Conservation (phyloP, 2,797 vertebrate species). For the Parauchenoglanis punctatus region DNA sequence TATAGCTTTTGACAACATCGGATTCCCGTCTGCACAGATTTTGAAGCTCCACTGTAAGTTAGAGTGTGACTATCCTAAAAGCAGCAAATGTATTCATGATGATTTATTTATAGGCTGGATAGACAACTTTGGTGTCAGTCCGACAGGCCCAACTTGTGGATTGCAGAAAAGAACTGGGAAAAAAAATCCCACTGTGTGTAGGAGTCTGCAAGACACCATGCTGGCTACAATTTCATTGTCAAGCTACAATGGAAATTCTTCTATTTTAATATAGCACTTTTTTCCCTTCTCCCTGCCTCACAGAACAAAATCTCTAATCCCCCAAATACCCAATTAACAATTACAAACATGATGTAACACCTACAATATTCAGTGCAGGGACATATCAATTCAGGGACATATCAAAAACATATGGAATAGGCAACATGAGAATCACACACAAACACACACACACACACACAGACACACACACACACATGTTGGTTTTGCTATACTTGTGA, state of each 20-base stretch:
- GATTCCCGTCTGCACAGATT: conserved; percentile 4
- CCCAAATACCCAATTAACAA: conserved; percentile 17
- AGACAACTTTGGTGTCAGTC: conserved; percentile 38
- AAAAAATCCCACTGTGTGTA: conserved; percentile 30
- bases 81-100: conserved; percentile 29
- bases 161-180: conserved; percentile 22
- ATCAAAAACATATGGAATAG: neutral
- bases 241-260: conserved; percentile 23
- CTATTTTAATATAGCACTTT: conserved; percentile 19
- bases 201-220: conserved; percentile 35
- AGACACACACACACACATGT: neutral
- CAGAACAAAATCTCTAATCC: neutral
- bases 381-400: neutral
- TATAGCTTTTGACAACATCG: neutral
- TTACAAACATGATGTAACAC: conserved; percentile 14
- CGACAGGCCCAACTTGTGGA: conserved; percentile 29
- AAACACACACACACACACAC: neutral
- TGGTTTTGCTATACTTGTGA: too few relatives aligned
- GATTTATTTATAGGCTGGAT: conserved; percentile 37
- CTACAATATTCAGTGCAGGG: conserved; percentile 6
- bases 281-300: neutral
- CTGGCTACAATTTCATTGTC: conserved; percentile 29
- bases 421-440: neutral
- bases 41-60: conserved; percentile 21
- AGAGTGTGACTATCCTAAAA: conserved; percentile 27